phyloP scores from a whole-genome alignment of 2,888 invertebrate genomes.

The Automeris io region DNA sequence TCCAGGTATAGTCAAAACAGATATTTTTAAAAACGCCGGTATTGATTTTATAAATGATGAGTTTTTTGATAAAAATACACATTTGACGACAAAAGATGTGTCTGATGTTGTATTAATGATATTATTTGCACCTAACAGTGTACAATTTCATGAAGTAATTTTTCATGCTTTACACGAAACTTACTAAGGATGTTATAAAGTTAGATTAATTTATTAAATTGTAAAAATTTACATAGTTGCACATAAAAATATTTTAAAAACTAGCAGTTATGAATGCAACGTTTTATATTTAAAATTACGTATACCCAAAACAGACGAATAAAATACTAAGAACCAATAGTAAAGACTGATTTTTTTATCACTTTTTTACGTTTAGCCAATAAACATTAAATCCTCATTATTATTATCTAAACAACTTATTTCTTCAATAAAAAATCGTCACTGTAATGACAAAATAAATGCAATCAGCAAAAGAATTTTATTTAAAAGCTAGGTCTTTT shows the following conservation, averaged over 20 bases:
- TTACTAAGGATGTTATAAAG: no score
- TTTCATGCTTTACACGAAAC: slow-evolving; percentile 41
- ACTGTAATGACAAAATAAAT: neutral
- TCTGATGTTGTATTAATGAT: slow-evolving; percentile 42
- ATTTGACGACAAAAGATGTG: slow-evolving; percentile 33
- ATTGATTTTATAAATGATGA: slow-evolving; percentile 30
- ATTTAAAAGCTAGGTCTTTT: neutral
- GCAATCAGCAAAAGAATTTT: neutral
- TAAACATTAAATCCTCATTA: slow-evolving; percentile 2
- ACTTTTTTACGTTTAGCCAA: no score
- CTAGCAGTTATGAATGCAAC: no score
- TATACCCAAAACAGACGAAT: no score
- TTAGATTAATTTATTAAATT: no score
- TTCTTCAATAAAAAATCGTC: slow-evolving; percentile 4
- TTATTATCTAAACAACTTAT: slow-evolving; percentile 8
- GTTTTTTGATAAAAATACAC: slow-evolving; percentile 34
- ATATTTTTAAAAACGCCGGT: slow-evolving; percentile 41
- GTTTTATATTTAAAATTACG: no score
- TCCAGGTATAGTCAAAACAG: slow-evolving; percentile 60
- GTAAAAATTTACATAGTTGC: no score
- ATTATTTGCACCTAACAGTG: slow-evolving; percentile 33
- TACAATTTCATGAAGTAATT: slow-evolving; percentile 41
- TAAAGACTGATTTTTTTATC: no score
- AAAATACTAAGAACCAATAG: no score
- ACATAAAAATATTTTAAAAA: no score